Conservation (phyloP, 2,888 invertebrate species). For the Drosophila suboccidentalis region DNA sequence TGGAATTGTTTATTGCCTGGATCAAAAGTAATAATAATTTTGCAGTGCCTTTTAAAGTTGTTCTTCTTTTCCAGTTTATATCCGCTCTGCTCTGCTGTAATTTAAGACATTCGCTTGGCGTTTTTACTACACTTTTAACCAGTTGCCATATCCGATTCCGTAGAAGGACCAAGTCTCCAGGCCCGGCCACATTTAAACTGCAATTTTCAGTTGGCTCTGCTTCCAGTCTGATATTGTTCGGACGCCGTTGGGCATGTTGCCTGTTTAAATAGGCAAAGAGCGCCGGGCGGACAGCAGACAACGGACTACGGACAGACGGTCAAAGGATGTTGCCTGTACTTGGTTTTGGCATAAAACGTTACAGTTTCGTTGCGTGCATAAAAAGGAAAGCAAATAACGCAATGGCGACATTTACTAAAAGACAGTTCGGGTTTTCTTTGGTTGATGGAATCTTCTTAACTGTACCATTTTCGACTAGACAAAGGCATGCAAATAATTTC, state of each 20-base stretch:
- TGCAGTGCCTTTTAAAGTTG: slow-evolving; percentile 13
- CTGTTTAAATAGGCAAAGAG: slow-evolving; percentile 43
- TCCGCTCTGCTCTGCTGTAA: background rate
- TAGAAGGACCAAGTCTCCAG: slow-evolving; percentile 7
- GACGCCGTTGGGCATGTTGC: slow-evolving; percentile 32
- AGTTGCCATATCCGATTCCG: slow-evolving; percentile 17
- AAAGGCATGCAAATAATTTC: slow-evolving; percentile 25
- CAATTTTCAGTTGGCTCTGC: slow-evolving; percentile 34
- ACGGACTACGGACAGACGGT: slow-evolving; percentile 22
- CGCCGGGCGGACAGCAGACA: slow-evolving; percentile 12
- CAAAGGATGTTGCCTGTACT: slow-evolving; percentile 53
- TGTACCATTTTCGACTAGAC: background rate
- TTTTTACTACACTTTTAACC: slow-evolving; percentile 25
- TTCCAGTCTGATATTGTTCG: slow-evolving; percentile 35
- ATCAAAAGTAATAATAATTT: slow-evolving; percentile 9
- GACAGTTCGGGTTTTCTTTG: slow-evolving; percentile 12
- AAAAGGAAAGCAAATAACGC: slow-evolving; percentile 36
- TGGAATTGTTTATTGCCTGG: slow-evolving; percentile 21
- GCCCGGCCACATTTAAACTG: slow-evolving; percentile 32
- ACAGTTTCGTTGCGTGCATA: slow-evolving; percentile 12
- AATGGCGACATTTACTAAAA: slow-evolving; percentile 33
- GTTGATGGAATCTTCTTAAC: slow-evolving; percentile 1
- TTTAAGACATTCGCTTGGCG: slow-evolving; percentile 17
- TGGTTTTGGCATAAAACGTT: slow-evolving; percentile 37
- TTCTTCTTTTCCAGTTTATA: background rate